Evolutionary conservation across 2,888 invertebrate genomes (phyloP).

Genomic region (Anodontia alba): DNA sequence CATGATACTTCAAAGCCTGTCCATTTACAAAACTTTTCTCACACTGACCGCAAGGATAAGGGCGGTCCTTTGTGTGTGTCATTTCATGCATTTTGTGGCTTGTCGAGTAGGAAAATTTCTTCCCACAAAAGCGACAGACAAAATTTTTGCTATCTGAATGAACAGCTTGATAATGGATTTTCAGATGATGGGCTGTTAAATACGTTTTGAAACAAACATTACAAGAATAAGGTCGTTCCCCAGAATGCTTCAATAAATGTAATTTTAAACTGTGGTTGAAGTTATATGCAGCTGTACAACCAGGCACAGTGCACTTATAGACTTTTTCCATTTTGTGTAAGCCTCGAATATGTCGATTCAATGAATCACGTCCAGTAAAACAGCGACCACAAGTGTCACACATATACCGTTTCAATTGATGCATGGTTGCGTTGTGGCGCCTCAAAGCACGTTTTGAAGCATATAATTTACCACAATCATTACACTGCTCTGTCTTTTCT

Average conservation of each 20-base stretch:
- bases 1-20: constrained; percentile 71
- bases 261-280: constrained; percentile 80
- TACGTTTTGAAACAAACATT: constrained; percentile 78
- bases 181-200: constrained; percentile 79
- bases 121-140: constrained; percentile 75
- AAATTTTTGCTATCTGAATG: constrained; percentile 71
- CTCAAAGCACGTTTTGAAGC: constrained; percentile 56
- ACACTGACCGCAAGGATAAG: constrained; percentile 74
- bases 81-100: constrained; percentile 77
- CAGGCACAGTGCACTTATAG: constrained; percentile 74
- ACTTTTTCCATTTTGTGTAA: constrained; percentile 75
- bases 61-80: constrained; percentile 75
- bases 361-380: constrained; percentile 74
- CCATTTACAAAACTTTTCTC: constrained; percentile 76
- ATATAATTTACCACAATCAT: constrained; percentile 60
- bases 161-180: constrained; percentile 78
- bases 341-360: constrained; percentile 79
- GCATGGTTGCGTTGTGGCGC: constrained; percentile 55
- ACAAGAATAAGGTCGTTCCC: constrained; percentile 78
- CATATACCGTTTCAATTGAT: constrained; percentile 54
- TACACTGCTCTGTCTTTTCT: constrained; percentile 27
- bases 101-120: constrained; percentile 79
- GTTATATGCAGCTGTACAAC: constrained; percentile 77
- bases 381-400: constrained; percentile 79
- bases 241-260: constrained; percentile 77